Evolutionary conservation across 1,140 invertebrate species (phyloP), one percentile per base, ranked within the genome.

Genomic region (Achroia grisella): DNA sequence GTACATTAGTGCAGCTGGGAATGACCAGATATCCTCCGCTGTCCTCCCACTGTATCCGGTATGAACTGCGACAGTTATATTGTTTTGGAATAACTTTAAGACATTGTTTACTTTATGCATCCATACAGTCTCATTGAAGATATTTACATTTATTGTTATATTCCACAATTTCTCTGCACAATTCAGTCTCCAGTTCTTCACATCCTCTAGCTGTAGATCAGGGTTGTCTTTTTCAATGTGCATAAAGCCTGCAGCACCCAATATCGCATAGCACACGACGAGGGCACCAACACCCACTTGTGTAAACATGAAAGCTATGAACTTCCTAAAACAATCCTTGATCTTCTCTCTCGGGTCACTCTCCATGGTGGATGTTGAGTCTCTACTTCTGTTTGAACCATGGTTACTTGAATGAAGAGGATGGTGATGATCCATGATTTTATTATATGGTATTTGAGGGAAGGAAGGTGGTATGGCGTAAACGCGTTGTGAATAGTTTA

Each of bases 261-360:
- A 89, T 35, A 99, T 93, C 1, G 97, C 95, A 74, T 99, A 99
- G 33, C 95, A 92, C 0, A 99, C 95, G 10, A 99, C 96, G 3
- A 99, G 86, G 0, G 94, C 95, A 32, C 97, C 97, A 4, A 99
- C 94, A 36, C 98, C 98, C 35, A 99, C 95, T 87, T 95, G 94
- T 1, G 94, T 96, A 81, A 94, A 96, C 95, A 96, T 96, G 60
- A 96, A 96, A 0, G 94, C 93, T 23, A 95, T 90, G 49, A 95
- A 87, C 70, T 95, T 95, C 14, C 94, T 86, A 54, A 93, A 93
- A 64, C 93, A 96, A 55, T 94, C 91, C 69, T 94, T 95, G 12
- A 93, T 87, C 64, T 90, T 91, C 62, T 93, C 91, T 3, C 90
- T 80, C 0, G 92, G 91, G 68, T 92, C 90, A 56, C 88, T 88